Conservation (phyloP, 2,888 invertebrate species). For the Nephrotoma appendiculata region DNA sequence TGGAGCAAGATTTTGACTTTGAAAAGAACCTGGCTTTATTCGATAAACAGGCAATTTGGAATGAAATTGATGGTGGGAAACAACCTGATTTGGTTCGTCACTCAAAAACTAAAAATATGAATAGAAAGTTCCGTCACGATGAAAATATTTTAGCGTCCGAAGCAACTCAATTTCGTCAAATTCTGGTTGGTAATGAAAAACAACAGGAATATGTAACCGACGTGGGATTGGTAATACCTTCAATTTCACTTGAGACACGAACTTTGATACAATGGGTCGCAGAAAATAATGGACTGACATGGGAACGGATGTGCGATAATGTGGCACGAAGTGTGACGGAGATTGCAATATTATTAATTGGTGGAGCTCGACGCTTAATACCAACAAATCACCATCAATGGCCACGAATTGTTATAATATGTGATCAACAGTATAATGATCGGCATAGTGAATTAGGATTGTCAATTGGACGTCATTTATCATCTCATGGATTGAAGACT, state of each 20-base stretch:
- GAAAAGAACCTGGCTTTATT: slow-evolving; percentile 86
- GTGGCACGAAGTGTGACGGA: slow-evolving; percentile 74
- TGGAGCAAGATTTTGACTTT: slow-evolving; percentile 74
- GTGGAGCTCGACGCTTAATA: slow-evolving; percentile 70
- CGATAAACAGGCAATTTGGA: slow-evolving; percentile 70
- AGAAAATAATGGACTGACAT: slow-evolving; percentile 49
- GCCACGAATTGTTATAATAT: slow-evolving; percentile 65
- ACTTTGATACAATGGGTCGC: slow-evolving; percentile 51
- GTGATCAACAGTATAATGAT: slow-evolving; percentile 48
- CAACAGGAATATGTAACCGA: slow-evolving; percentile 34
- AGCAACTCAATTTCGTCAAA: slow-evolving; percentile 50
- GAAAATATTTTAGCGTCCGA: slow-evolving; percentile 63
- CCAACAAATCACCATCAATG: slow-evolving; percentile 79
- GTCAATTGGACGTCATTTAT: slow-evolving; percentile 63
- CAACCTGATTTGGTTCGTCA: slow-evolving; percentile 30
- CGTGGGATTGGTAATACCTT: slow-evolving; percentile 66
- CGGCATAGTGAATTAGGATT: slow-evolving; percentile 49
- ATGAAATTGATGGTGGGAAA: slow-evolving; percentile 47
- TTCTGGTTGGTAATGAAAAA: slow-evolving; percentile 35
- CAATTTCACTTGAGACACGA: slow-evolving; percentile 50
- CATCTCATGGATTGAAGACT: slow-evolving; percentile 65
- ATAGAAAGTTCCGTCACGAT: slow-evolving; percentile 54
- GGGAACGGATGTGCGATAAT: slow-evolving; percentile 55
- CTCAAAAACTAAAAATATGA: slow-evolving; percentile 15
- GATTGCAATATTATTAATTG: slow-evolving; percentile 66